phyloP scores from a whole-genome alignment of 2,888 invertebrate genomes.

The Eristalinus aeneus region DNA sequence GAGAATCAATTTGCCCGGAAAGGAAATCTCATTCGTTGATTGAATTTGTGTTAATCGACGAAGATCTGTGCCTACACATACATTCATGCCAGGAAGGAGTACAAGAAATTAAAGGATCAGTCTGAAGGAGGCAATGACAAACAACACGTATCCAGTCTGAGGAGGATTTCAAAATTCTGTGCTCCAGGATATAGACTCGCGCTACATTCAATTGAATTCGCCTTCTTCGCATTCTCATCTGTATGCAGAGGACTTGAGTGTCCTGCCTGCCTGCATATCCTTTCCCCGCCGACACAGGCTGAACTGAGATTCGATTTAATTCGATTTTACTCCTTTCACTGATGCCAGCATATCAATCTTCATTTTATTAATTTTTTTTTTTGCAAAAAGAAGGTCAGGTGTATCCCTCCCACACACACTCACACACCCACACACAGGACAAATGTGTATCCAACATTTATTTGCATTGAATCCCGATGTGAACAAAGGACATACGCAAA shows the following conservation, averaged over 20 bases:
- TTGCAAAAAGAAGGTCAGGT: slow-evolving; percentile 32
- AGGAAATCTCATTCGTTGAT: slow-evolving; percentile 64
- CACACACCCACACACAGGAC: not conserved
- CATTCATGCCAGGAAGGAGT: not conserved
- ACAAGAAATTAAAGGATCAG: slow-evolving; percentile 28
- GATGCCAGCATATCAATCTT: slow-evolving; percentile 7
- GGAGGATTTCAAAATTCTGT: not conserved
- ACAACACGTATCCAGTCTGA: not conserved
- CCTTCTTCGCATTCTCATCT: not conserved
- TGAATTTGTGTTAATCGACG: slow-evolving; percentile 55
- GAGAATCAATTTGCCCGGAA: slow-evolving; percentile 59
- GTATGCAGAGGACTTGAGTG: not conserved
- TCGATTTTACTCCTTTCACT: slow-evolving; percentile 20
- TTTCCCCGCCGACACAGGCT: not conserved
- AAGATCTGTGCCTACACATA: not conserved
- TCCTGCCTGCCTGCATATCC: slow-evolving; percentile 1
- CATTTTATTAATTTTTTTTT: not conserved
- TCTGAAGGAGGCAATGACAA: not conserved
- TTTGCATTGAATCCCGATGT: slow-evolving; percentile 9
- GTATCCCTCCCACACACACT: not conserved
- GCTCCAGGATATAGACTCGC: not conserved
- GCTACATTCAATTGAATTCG: slow-evolving; percentile 24
- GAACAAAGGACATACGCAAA: slow-evolving; percentile 28
- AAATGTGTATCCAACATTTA: not conserved
- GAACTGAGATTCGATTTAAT: slow-evolving; percentile 9